Conservation (phyloP, 2,888 invertebrate genomes). For the Lobophora halterata region DNA sequence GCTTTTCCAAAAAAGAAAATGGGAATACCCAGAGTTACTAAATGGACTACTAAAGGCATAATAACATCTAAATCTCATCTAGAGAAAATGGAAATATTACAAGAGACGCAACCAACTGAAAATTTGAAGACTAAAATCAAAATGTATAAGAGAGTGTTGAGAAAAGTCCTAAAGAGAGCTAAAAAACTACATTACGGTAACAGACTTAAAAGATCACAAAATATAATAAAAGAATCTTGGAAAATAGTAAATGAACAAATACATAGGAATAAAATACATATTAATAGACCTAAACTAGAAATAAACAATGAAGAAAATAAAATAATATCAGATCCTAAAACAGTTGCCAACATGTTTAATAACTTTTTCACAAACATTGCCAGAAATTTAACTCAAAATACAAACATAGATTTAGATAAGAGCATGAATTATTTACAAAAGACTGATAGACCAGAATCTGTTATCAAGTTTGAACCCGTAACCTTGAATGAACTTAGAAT, state of each 20-base stretch:
- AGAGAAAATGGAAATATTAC: slow-evolving; percentile 1
- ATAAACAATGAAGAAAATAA: background rate
- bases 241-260: background rate
- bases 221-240: no score
- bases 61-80: background rate
- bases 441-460: background rate
- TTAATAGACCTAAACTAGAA: background rate
- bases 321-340: background rate
- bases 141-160: no score
- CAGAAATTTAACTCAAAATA: background rate
- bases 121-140: no score
- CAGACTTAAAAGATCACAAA: no score
- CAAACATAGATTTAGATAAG: background rate
- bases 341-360: background rate
- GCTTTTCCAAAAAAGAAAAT: slow-evolving; percentile 1
- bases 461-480: background rate
- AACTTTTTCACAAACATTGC: background rate
- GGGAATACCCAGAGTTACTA: no score
- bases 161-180: no score
- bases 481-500: background rate
- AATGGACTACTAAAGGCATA: slow-evolving; percentile 1
- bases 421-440: background rate
- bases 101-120: slow-evolving; percentile 5
- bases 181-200: no score
- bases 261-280: background rate